Conservation (phyloP, 2,888 invertebrate genomes). For the Drosophila aldrichi region DNA sequence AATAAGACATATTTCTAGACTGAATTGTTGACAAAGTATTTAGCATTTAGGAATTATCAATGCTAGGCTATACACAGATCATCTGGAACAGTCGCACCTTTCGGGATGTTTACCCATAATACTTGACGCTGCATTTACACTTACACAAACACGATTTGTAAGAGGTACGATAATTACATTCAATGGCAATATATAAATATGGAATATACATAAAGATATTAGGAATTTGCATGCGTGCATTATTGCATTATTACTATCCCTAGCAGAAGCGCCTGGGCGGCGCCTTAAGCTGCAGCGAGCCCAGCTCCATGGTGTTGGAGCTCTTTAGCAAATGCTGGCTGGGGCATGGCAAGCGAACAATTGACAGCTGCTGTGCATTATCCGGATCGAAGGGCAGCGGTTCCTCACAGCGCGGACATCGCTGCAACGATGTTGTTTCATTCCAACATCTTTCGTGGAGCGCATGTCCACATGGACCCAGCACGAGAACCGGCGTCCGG, state of each 20-base stretch:
- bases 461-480: conserved; percentile 84
- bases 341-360: conserved; percentile 78
- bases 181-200: conserved; percentile 26
- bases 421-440: conserved; percentile 22
- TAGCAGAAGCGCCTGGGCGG: conserved; percentile 83
- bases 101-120: conserved; percentile 32
- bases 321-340: conserved; percentile 57
- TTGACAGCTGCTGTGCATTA: conserved; percentile 53
- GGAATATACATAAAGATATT: conserved; percentile 19
- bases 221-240: conserved; percentile 4
- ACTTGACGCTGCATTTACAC: conserved; percentile 45
- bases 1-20: background rate
- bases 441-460: conserved; percentile 82
- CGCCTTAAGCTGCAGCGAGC: conserved; percentile 83
- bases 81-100: conserved; percentile 3
- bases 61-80: conserved; percentile 12
- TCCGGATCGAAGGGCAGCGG: conserved; percentile 33
- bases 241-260: conserved; percentile 12
- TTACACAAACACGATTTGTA: conserved; percentile 33
- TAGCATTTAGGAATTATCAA: background rate
- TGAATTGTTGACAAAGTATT: conserved; percentile 6
- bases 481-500: conserved; percentile 76
- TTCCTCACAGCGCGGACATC: conserved; percentile 81
- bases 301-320: conserved; percentile 56
- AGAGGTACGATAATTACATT: conserved; percentile 28